Evolutionary conservation across 2,113 vertebrate genomes (phyloP).

Genomic region (Anarhynchus alexandrinus): DNA sequence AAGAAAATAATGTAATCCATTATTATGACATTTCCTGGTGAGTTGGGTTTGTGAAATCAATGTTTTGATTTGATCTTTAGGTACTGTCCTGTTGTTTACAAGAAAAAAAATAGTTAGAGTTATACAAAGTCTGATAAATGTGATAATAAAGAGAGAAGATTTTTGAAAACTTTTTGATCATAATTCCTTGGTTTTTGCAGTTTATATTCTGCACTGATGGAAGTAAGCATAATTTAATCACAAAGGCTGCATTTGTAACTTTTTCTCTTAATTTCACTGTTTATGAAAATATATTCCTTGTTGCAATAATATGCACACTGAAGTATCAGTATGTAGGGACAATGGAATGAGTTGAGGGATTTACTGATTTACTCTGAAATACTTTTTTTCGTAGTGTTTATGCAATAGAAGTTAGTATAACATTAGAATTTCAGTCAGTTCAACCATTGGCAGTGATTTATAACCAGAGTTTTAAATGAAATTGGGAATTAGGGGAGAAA

Average conservation of each 20-base stretch:
- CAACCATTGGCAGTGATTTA: conserved; percentile 54
- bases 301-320: not conserved
- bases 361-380: conserved; percentile 37
- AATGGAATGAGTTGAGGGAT: conserved; percentile 24
- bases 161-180: not conserved
- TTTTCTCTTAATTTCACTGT: not conserved
- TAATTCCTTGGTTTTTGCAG: not conserved
- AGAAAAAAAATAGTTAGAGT: not conserved
- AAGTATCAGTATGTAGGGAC: not conserved
- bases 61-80: not conserved
- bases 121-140: not conserved
- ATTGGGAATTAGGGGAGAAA: conserved; percentile 45
- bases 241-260: not conserved
- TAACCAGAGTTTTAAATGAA: conserved; percentile 54
- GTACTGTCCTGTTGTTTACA: not conserved
- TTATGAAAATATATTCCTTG: conserved; percentile 3
- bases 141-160: not conserved
- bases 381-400: not conserved
- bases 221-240: not conserved
- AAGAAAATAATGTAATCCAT: not conserved
- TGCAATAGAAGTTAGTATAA: conserved; percentile 10
- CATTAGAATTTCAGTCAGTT: conserved; percentile 58
- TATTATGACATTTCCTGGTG: not conserved
- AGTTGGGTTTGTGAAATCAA: not conserved
- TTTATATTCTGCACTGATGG: not conserved